These are phyloP conservation scores for Onychomys arenicola DNA, from an alignment of 2,797 vertebrate species.

Conservation along the genomic window DNA sequence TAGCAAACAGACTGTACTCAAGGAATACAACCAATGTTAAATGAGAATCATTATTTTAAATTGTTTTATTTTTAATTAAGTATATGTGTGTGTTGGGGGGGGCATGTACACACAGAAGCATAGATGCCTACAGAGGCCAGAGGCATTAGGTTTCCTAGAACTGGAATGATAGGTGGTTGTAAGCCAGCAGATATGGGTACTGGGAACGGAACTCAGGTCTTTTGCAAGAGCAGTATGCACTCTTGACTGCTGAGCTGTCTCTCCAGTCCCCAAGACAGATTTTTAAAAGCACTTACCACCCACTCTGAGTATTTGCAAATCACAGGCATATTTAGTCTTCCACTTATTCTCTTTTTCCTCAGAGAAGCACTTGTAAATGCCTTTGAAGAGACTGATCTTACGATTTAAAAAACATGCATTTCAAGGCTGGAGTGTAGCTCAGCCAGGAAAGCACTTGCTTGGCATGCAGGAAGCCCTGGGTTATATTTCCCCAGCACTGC, in stretches of 20 bases:
- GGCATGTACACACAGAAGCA: background rate
- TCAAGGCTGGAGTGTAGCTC: background rate
- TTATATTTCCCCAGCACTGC: background rate
- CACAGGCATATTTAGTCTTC: background rate
- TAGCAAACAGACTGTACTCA: background rate
- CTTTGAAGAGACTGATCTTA: background rate
- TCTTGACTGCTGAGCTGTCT: background rate
- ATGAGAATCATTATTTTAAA: background rate
- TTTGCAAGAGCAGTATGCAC: background rate
- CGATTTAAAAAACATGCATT: background rate
- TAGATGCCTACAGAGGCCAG: background rate
- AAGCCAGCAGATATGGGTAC: background rate
- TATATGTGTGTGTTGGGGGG: background rate
- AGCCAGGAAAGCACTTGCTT: background rate
- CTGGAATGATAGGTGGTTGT: background rate
- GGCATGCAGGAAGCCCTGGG: background rate
- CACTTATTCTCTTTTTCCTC: background rate
- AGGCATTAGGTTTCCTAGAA: background rate
- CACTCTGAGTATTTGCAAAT: background rate
- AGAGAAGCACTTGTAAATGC: background rate
- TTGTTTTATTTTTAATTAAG: background rate
- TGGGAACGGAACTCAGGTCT: background rate
- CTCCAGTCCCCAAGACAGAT: background rate
- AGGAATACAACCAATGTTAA: background rate
- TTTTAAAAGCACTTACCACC: background rate